A percentile compares a stretch with the other conserved stretches of the same genome.
These are phyloP conservation scores for Drosophila azteca DNA, from an alignment of 1,140 invertebrate genomes.

Conservation along the genomic window DNA sequence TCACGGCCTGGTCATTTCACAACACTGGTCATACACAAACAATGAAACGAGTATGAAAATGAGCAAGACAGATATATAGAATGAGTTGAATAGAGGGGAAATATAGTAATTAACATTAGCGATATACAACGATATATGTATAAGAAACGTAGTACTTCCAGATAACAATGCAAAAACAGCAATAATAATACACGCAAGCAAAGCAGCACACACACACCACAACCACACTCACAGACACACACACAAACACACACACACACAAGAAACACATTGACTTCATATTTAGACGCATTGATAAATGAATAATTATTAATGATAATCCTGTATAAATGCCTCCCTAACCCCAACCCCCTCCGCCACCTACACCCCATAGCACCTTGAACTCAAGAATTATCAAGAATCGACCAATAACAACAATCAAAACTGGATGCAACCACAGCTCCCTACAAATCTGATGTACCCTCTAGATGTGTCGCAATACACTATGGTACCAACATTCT, in stretches of 20 bases:
- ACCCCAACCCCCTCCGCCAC: too few species aligned
- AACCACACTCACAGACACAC: slow-evolving; percentile 3
- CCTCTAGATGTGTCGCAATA: too few species aligned
- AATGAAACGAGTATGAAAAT: slow-evolving; percentile 32
- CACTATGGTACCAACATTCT: too few species aligned
- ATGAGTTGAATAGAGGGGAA: background rate
- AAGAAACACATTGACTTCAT: slow-evolving; percentile 12
- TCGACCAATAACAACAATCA: too few species aligned
- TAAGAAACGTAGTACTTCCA: slow-evolving; percentile 75
- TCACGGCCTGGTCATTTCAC: slow-evolving; percentile 28
- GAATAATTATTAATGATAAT: too few species aligned
- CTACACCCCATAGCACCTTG: too few species aligned
- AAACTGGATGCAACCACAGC: too few species aligned
- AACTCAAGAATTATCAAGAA: too few species aligned
- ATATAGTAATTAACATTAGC: slow-evolving; percentile 51
- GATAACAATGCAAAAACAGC: slow-evolving; percentile 18
- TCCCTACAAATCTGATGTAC: too few species aligned
- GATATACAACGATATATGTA: slow-evolving; percentile 68
- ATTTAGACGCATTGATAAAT: too few species aligned
- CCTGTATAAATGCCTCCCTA: too few species aligned
- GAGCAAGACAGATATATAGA: slow-evolving; percentile 6
- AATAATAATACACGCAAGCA: slow-evolving; percentile 7
- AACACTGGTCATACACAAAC: slow-evolving; percentile 52
- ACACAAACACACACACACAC: slow-evolving; percentile 6
- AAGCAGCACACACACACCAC: slow-evolving; percentile 2